Conservation (phyloP, 2,888 invertebrate genomes). For the Chalcis sispes region DNA sequence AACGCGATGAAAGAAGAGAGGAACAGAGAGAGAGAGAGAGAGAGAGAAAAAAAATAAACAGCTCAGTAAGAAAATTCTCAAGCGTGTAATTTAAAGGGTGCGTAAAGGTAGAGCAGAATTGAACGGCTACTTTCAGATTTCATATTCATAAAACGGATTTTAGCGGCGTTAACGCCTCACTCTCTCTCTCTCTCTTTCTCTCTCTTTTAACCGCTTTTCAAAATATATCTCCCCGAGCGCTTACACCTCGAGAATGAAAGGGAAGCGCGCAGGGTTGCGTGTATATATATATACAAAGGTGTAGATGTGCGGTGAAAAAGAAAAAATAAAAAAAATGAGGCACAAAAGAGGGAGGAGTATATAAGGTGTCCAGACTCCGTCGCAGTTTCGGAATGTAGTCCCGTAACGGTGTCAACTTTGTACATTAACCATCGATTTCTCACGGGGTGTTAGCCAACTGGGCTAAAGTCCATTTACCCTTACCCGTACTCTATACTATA, state of each 20-base stretch:
- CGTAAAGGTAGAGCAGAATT: too few species aligned
- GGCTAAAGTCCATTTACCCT: conserved; percentile 64
- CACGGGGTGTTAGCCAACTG: conserved; percentile 61
- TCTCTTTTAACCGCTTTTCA: neutral
- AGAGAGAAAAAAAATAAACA: too few species aligned
- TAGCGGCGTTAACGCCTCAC: too few species aligned
- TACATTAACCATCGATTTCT: conserved; percentile 71
- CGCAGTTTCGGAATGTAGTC: conserved; percentile 41
- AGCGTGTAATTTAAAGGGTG: too few species aligned
- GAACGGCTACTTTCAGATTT: too few species aligned
- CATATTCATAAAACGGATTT: too few species aligned
- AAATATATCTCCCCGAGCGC: neutral
- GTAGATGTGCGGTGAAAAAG: neutral
- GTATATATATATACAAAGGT: neutral
- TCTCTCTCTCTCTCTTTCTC: neutral
- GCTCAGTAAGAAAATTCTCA: too few species aligned
- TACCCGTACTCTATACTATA: neutral
- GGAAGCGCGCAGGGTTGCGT: too few species aligned
- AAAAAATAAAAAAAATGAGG: neutral
- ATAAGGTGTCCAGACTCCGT: neutral
- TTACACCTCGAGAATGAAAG: neutral
- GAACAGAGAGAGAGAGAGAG: too few species aligned
- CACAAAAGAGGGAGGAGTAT: neutral
- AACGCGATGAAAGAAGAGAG: too few species aligned
- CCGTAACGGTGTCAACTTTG: conserved; percentile 69